Evolutionary conservation across 2,113 vertebrate species (phyloP).

Genomic region (Corynorhinus townsendii): DNA sequence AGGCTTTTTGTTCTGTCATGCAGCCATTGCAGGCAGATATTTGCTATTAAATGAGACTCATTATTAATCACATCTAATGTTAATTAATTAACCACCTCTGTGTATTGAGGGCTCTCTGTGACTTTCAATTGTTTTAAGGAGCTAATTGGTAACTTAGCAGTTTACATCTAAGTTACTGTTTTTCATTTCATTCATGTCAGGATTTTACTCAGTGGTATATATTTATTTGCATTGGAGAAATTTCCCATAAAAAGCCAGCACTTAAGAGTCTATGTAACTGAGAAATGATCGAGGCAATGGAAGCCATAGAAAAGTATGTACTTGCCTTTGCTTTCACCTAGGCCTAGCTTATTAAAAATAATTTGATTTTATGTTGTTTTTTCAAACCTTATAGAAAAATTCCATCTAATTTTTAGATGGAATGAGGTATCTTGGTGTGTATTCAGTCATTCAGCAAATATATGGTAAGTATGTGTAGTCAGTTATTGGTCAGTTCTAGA

Average conservation of each 20-base stretch:
- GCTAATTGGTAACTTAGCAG: slow-evolving; percentile 91
- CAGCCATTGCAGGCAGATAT: slow-evolving; percentile 88
- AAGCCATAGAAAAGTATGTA: not conserved
- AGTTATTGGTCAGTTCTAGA: not conserved
- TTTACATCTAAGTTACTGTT: slow-evolving; percentile 84
- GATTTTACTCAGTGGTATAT: slow-evolving; percentile 56
- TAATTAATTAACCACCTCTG: slow-evolving; percentile 96
- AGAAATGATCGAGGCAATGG: slow-evolving; percentile 22
- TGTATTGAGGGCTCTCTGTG: slow-evolving; percentile 83
- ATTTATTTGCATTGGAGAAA: slow-evolving; percentile 44
- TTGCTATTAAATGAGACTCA: slow-evolving; percentile 94
- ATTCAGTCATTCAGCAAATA: not conserved
- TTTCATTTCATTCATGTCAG: slow-evolving; percentile 73
- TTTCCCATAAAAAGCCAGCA: slow-evolving; percentile 10
- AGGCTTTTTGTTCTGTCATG: slow-evolving; percentile 90
- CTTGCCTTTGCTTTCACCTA: not conserved
- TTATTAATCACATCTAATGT: slow-evolving; percentile 99
- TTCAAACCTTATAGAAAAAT: not conserved
- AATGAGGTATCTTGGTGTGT: not conserved
- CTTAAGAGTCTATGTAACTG: not conserved
- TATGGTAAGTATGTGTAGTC: not conserved
- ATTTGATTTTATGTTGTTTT: not conserved
- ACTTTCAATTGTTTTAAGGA: slow-evolving; percentile 90
- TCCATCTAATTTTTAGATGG: not conserved
- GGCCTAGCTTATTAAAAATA: not conserved